Percentiles rank a stretch among this genome's conserved stretches.
phyloP scores from a whole-genome alignment of 1,140 invertebrate species.

The Acromyrmex heyeri region DNA sequence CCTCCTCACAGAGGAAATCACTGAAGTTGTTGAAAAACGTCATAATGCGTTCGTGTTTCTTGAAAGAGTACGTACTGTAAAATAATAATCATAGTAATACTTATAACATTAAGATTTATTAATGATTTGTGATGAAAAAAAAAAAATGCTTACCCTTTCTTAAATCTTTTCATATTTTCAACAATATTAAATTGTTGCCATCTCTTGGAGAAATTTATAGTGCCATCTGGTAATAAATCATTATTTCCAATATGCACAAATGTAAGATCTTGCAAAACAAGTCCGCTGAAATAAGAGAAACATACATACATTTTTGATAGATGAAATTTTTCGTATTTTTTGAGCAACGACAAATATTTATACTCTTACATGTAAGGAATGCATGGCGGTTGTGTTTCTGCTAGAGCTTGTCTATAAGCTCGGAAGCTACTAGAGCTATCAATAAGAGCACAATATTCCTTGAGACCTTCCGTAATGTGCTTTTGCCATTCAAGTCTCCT shows the following conservation, averaged over 20 bases:
- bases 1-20: conserved; percentile 97
- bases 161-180: conserved; percentile 98
- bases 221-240: conserved; percentile 94
- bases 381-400: conserved; percentile 98
- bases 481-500: conserved; percentile 98
- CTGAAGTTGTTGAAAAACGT: conserved; percentile 99
- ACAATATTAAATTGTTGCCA: conserved; percentile 99
- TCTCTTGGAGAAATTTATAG: conserved; percentile 98
- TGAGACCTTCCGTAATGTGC: conserved; percentile 96
- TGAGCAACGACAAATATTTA: conserved; percentile 3
- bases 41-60: conserved; percentile 97
- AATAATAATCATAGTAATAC: conserved; percentile 56
- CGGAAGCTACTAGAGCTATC: conserved; percentile 98
- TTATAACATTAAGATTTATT: conserved; percentile 12
- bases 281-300: conserved; percentile 91
- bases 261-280: conserved; percentile 99
- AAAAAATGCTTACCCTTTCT: conserved; percentile 94
- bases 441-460: conserved; percentile 97
- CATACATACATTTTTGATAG: conserved; percentile 5
- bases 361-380: conserved; percentile 98
- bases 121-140: conserved; percentile 61
- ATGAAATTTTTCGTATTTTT: conserved; percentile 1
- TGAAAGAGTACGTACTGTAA: conserved; percentile 93
- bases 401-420: conserved; percentile 96
- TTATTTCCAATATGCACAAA: conserved; percentile 99